A percentile compares a stretch with the other conserved stretches of the same genome.
phyloP scores from a whole-genome alignment of 2,113 vertebrate species.

The Trochalopteron elliotii region DNA sequence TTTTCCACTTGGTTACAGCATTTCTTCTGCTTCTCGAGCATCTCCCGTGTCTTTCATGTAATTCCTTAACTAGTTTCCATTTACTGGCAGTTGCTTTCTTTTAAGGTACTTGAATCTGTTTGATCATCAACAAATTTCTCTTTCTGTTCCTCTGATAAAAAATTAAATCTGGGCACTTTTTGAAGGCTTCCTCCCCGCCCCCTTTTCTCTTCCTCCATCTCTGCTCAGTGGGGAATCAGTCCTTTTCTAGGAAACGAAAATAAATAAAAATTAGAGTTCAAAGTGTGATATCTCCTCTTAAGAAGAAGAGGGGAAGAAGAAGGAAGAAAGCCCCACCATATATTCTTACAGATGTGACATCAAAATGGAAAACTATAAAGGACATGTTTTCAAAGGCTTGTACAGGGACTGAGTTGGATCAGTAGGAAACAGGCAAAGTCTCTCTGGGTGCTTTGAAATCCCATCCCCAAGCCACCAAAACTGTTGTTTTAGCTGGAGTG shows the following conservation, averaged over 20 bases:
- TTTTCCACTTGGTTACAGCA: background rate
- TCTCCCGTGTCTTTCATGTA: slow-evolving; percentile 39
- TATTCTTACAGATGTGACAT: slow-evolving; percentile 66
- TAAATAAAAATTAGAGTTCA: slow-evolving; percentile 66
- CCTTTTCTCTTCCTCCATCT: background rate
- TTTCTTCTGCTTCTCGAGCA: background rate
- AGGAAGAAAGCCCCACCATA: background rate
- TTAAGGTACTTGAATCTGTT: slow-evolving; percentile 59
- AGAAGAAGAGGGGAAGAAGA: background rate
- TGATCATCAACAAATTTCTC: slow-evolving; percentile 68
- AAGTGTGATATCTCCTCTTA: slow-evolving; percentile 21
- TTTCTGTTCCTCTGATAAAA: slow-evolving; percentile 64
- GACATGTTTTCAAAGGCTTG: slow-evolving; percentile 15
- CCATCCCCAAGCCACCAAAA: background rate
- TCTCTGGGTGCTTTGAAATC: background rate
- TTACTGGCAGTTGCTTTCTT: background rate
- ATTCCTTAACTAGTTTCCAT: slow-evolving; percentile 51
- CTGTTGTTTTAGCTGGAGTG: background rate
- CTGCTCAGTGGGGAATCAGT: background rate
- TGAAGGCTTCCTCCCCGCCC: slow-evolving; percentile 34
- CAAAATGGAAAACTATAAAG: slow-evolving; percentile 70
- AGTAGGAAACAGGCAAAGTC: background rate
- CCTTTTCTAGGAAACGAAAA: slow-evolving; percentile 60
- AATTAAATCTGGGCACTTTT: slow-evolving; percentile 56
- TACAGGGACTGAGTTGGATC: slow-evolving; percentile 27